These are phyloP conservation scores for Cyclophora albipunctata DNA, from an alignment of 2,888 invertebrate genomes.

Conservation along the genomic window DNA sequence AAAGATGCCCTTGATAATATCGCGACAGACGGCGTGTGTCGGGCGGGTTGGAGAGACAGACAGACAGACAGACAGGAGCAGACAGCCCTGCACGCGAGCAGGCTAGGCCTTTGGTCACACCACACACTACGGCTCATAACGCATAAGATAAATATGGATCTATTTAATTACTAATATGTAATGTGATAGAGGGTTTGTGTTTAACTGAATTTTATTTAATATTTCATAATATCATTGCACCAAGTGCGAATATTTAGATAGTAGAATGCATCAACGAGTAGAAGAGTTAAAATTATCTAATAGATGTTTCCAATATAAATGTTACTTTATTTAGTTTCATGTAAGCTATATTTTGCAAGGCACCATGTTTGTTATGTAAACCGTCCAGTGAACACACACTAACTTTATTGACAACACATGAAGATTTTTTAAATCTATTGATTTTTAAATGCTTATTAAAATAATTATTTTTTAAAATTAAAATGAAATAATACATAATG, in stretches of 20 bases:
- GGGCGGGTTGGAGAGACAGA: slow-evolving; percentile 6
- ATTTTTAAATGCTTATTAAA: slow-evolving; percentile 3
- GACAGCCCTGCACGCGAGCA: too few relatives aligned
- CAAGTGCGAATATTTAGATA: slow-evolving; percentile 59
- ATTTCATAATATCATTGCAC: slow-evolving; percentile 52
- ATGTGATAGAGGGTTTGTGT: slow-evolving; percentile 60
- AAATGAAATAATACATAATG: too few relatives aligned
- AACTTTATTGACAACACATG: slow-evolving; percentile 34
- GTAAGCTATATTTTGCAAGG: slow-evolving; percentile 39
- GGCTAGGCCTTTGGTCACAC: too few relatives aligned
- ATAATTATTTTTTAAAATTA: slow-evolving; percentile 2
- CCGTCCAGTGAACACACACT: slow-evolving; percentile 65
- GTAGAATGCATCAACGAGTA: slow-evolving; percentile 59
- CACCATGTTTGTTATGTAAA: slow-evolving; percentile 59
- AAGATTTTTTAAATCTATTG: slow-evolving; percentile 12
- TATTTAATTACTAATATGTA: slow-evolving; percentile 37
- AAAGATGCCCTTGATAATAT: slow-evolving; percentile 10
- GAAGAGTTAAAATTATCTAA: slow-evolving; percentile 34
- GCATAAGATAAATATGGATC: slow-evolving; percentile 24
- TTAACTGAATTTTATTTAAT: slow-evolving; percentile 45
- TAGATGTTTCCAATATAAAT: slow-evolving; percentile 29
- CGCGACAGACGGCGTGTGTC: not conserved
- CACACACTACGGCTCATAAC: slow-evolving; percentile 2
- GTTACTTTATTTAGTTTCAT: slow-evolving; percentile 39
- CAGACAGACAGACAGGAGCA: too few relatives aligned